Evolutionary conservation across 2,888 invertebrate genomes (phyloP), one percentile per base, ranked within the genome.

Genomic region (Pogonocherus hispidulus): DNA sequence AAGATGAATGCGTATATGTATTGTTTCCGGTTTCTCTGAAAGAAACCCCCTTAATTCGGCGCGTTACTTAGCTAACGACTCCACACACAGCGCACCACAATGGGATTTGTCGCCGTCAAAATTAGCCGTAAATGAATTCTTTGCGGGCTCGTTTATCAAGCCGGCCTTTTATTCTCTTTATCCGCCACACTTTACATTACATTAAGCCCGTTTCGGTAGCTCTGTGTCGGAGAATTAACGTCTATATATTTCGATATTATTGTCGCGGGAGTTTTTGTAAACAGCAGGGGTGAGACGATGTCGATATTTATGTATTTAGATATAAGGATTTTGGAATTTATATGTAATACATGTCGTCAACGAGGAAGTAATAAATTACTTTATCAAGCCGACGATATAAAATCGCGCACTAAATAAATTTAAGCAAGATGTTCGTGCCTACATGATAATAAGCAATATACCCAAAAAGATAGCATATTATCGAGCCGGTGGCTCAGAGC

Each of bases 1-100:
- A 85, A 85, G 85, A 85, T 84, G 82, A 83, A 85, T 85, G 84
- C 84, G 84, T 84, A 84, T 84, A 84, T 84, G 85, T 84, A 84
- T 85, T 85, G 84, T 85, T 85, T 85, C 85, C 85, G 83, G 84
- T 82, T 78, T 78, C 79, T 77, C 78, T 78, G 80, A 85, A 85
- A 85, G 84, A 84, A 85, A 83, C 83, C 84, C 84, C 82, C 84
- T 83, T 85, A 85, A 84, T 84, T 84, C 83, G 81, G 81, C 80
- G 81, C 81, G 83, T 85, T 84, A 85, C 85, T 85, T 84, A 84
- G 83, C 83, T 84, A 85, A 84, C 84, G 83, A 83, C 81, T 82
- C 76, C 78, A 72, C 77, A 74, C 76, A 72, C 57, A 76, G 78
- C 75, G 77, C 69, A 67, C 75, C 78, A 83, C 82, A 82, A 83